phyloP scores from a whole-genome alignment of 2,113 vertebrate genomes.

The cat (Felis catus) region F.catus_Fca126_mat1.0 CM031412.1:145912501-145913000 shows the following conservation, averaged over 20 bases:
- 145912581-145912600: constrained; percentile 64
- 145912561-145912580: constrained; percentile 59
- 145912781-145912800: constrained; percentile 61
- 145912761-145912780: constrained; percentile 70
- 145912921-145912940: constrained; percentile 78
- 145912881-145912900: constrained; percentile 81
- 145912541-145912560: constrained; percentile 55
- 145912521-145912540: constrained; percentile 49
- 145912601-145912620: constrained; percentile 64
- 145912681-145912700: constrained; percentile 70
- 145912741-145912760: constrained; percentile 80
- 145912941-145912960: constrained; percentile 79
- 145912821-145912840: constrained; percentile 80
- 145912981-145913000: constrained; percentile 76
- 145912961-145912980: constrained; percentile 78
- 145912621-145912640: constrained; percentile 18
- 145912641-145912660: constrained; percentile 73
- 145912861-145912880: constrained; percentile 75
- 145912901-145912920: constrained; percentile 76
- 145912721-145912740: constrained; percentile 65
- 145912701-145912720: constrained; percentile 66
- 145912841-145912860: constrained; percentile 82
- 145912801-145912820: constrained; percentile 74
- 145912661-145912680: constrained; percentile 73
- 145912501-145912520: neutral